Evolutionary conservation across 2,797 vertebrate genomes (phyloP), one percentile per base, ranked within the genome.

Genomic region (Eremophila alpestris): DNA sequence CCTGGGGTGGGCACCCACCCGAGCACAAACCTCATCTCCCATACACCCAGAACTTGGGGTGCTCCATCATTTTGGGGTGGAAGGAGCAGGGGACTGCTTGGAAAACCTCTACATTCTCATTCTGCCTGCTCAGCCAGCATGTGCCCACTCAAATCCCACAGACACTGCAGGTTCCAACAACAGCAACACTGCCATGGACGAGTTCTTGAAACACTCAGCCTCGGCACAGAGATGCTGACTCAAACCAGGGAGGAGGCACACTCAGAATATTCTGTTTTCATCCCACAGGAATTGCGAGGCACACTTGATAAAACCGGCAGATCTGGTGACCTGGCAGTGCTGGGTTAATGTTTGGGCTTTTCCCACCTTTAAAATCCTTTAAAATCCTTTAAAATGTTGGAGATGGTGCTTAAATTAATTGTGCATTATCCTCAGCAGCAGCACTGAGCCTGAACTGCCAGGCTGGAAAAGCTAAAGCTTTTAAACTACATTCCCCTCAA

Each of bases 1-100:
- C 0, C 0, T 1, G 7, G 80, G 69, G 46, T 22, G 62, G 49
- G 29, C 2, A 2, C 10, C 36, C 52, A 10, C 67, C 27, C 10
- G 3, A 9, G 87, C 32, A 75, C 40, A 68, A 67, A 24, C 2
- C 65, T 32, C 55, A 20, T 9, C 46, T 32, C 59, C 64, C 59
- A 5, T 1, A 3, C 8, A 48, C 14, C 58, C 83, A 45, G 15
- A 0, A 3, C 38, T 79, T 13, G 6, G 36, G 55, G 4, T 14
- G 17, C 11, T 2, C 5, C 89, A 16, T 26, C 36, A 8, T 27
- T 83, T 21, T 3, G 27, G 5, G 19, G 13, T 6, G 15, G 29
- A 68, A 83, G 19, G 30, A 86, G n/a, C 6, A 63, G 51, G 59
- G 11, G 46, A 74, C 16, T 16, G 14, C 17, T 5, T 41, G 17